Evolutionary conservation across 2,888 invertebrate genomes (phyloP).

Genomic region (Merodon equestris): DNA sequence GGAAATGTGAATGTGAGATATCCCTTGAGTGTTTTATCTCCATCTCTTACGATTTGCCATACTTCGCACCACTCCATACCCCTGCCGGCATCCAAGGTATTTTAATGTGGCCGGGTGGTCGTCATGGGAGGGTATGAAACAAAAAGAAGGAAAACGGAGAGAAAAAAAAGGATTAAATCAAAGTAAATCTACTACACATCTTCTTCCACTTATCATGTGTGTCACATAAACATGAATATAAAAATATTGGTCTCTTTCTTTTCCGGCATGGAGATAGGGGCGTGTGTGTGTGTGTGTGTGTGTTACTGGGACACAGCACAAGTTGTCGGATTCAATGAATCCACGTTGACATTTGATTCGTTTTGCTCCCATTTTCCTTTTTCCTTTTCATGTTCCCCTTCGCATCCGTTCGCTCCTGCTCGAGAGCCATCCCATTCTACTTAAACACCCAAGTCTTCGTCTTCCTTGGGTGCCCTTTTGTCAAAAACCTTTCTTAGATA

Average conservation of each 20-base stretch:
- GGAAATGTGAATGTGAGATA: slow-evolving; percentile 27
- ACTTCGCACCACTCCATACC: too few species aligned
- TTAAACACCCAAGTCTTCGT: too few species aligned
- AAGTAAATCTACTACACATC: slow-evolving; percentile 62
- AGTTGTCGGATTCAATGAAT: slow-evolving; percentile 55
- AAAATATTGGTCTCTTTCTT: slow-evolving; percentile 17
- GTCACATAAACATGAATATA: slow-evolving; percentile 49
- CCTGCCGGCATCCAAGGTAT: too few species aligned
- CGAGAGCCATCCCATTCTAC: neutral
- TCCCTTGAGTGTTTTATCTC: slow-evolving; percentile 23
- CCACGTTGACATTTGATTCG: slow-evolving; percentile 47
- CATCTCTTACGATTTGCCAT: too few species aligned
- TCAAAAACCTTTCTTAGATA: neutral
- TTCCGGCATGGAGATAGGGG: neutral
- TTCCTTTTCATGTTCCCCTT: slow-evolving; percentile 21
- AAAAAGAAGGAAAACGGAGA: too few species aligned
- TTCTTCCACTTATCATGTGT: slow-evolving; percentile 61
- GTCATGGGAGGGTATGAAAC: too few species aligned
- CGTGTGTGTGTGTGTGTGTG: slow-evolving; percentile 38
- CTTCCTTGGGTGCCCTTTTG: slow-evolving; percentile 12
- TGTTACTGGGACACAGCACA: slow-evolving; percentile 61
- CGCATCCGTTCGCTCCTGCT: slow-evolving; percentile 21
- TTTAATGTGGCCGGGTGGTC: neutral
- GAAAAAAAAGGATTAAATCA: slow-evolving; percentile 65
- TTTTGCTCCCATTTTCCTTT: slow-evolving; percentile 38